These are phyloP conservation scores for Megaceryle maxima DNA, from an alignment of 2,113 vertebrate genomes.

Conservation along the genomic window DNA sequence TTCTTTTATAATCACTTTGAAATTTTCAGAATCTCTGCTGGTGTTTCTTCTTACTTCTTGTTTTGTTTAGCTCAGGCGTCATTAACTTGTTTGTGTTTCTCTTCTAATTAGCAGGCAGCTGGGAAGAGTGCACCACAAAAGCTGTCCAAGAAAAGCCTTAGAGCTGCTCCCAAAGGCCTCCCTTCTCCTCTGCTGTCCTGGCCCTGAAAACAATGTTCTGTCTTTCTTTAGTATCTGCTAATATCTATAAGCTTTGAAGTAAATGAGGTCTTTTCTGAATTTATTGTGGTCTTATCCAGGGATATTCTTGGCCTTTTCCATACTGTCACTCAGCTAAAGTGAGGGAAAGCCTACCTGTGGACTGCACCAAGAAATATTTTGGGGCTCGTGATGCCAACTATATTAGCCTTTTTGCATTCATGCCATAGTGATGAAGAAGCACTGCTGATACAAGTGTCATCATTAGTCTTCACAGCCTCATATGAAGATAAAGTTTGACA, in stretches of 20 bases:
- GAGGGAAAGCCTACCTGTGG: background rate
- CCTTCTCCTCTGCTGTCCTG: background rate
- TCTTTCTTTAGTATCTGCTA: background rate
- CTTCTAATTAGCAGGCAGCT: background rate
- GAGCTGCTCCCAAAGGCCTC: background rate
- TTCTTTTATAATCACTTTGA: background rate
- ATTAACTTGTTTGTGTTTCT: background rate
- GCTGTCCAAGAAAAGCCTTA: background rate
- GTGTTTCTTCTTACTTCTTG: background rate
- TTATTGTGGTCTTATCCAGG: background rate
- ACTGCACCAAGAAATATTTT: background rate
- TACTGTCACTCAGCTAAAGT: background rate
- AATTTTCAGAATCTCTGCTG: background rate
- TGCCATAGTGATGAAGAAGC: background rate
- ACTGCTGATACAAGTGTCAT: background rate
- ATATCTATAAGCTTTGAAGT: background rate
- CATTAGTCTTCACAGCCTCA: background rate
- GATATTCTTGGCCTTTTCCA: background rate
- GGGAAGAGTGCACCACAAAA: background rate
- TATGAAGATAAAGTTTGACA: background rate
- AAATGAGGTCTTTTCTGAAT: background rate
- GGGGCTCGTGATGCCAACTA: background rate
- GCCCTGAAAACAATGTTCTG: background rate
- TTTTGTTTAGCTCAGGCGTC: background rate
- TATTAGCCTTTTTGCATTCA: background rate